These are phyloP conservation scores for Cerastis rubricosa DNA, from an alignment of 2,888 invertebrate genomes.

Conservation along the genomic window DNA sequence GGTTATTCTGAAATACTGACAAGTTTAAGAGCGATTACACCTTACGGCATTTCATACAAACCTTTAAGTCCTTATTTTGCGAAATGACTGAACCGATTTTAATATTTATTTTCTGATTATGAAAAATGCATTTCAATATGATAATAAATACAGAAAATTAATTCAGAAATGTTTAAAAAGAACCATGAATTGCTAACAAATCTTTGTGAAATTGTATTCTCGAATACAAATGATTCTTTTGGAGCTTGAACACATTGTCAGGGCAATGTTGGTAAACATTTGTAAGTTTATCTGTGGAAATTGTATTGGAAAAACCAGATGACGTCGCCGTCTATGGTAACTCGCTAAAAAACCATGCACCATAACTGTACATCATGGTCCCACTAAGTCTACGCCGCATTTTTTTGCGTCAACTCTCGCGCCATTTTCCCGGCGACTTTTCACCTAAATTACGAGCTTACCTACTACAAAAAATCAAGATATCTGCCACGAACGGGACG, in stretches of 20 bases:
- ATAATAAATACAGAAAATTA: no score
- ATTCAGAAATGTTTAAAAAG: no score
- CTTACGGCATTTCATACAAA: no score
- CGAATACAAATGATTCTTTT: no score
- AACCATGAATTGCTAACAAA: no score
- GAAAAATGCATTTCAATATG: no score
- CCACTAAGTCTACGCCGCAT: constrained; percentile 18
- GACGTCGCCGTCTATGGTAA: neutral
- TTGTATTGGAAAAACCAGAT: neutral
- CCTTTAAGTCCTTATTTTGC: no score
- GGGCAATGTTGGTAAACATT: neutral
- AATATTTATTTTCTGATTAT: no score
- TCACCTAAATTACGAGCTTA: constrained; percentile 64
- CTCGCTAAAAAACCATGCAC: neutral
- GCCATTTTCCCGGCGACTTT: constrained; percentile 59
- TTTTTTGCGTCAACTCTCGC: constrained; percentile 52
- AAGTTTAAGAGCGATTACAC: no score
- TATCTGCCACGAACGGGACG: constrained; percentile 72
- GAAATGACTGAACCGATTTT: no score
- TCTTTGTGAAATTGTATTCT: no score
- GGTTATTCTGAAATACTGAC: no score
- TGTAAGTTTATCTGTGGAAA: neutral
- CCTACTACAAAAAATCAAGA: constrained; percentile 60
- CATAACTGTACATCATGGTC: neutral
- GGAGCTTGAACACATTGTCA: neutral